These are phyloP conservation scores for Ormyrus pomaceus DNA, from an alignment of 2,888 invertebrate genomes.

Conservation along the genomic window DNA sequence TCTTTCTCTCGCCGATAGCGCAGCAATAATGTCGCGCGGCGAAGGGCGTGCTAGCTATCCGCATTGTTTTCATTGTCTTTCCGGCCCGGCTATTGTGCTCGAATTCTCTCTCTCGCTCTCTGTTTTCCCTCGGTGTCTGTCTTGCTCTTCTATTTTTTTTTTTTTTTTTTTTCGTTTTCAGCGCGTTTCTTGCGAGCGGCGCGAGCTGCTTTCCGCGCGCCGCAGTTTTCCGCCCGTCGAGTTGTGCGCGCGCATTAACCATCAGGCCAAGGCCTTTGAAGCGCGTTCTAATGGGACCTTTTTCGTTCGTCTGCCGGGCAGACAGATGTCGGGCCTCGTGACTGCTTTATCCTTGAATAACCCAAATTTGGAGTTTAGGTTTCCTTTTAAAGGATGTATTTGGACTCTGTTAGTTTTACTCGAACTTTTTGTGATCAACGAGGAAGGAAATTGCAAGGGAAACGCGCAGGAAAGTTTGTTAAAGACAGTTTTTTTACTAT, in stretches of 20 bases:
- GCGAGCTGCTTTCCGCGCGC: too few species aligned
- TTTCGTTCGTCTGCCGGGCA: neutral
- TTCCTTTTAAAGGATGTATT: neutral
- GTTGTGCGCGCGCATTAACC: neutral
- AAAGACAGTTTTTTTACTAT: too few species aligned
- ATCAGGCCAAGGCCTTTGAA: conserved; percentile 23
- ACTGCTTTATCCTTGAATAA: conserved; percentile 17
- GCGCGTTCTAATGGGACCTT: conserved; percentile 10
- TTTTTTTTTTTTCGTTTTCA: conserved; percentile 68
- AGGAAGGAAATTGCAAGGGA: too few species aligned
- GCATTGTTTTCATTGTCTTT: conserved; percentile 64
- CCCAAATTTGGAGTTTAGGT: neutral
- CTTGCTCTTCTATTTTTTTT: conserved; percentile 66
- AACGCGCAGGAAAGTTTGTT: too few species aligned
- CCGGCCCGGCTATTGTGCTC: conserved; percentile 57
- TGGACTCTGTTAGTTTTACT: too few species aligned
- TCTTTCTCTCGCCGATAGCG: too few species aligned
- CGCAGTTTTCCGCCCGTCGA: too few species aligned
- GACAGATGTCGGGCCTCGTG: neutral
- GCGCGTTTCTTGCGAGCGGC: too few species aligned
- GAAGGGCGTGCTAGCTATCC: conserved; percentile 1
- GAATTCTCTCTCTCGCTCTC: conserved; percentile 46
- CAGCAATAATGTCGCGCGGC: neutral
- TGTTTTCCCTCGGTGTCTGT: neutral
- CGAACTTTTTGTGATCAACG: too few species aligned